Base-by-base conservation (phyloP, 2,888 invertebrate species). In the Fabriciana adippe region DNA sequence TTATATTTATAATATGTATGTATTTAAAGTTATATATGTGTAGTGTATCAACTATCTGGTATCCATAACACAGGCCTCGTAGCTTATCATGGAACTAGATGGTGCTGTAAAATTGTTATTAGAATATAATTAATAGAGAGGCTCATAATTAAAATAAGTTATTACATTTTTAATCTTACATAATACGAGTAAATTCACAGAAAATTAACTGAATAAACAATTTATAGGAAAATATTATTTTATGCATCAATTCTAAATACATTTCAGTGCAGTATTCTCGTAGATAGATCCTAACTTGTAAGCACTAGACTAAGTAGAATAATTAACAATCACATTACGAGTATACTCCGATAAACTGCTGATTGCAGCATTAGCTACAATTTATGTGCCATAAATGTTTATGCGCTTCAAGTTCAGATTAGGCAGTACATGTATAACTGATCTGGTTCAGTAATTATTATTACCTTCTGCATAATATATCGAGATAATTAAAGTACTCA, bases 341-440 rank as follows among this genome's bases (percentile, higher is more conserved):
- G 41, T 41, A 65, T 64, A 71, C 67, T 64, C 61, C 69, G 64
- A 71, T 71, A 69, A 67, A 67, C 61, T 55, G 69, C 21, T 69
- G 71, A 71, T 71, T 71, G 71, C 61, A 31, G 64, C 48, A 71
- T 71, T 71, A 70, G 66, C 55, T 67, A 18, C 63, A 60, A 68
- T 70, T 72, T 72, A 71, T 71, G 71, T 55, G 41, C 62, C 66
- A 73, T 74, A 67, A 73, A 71, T 66, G 61, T 71, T 71, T 69
- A 72, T 69, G 72, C 55, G 72, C 63, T 64, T 55, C 70, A 64
- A 65, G 64, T 65, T 51, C 65, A 70, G 67, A 67, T 72, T 72
- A 72, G 72, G 61, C 45, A 55, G 31, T 59, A 21, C 15, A 51
- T 54, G 45, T 26, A 62, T 41, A 60, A 61, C 35, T 65, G 47